Percentiles rank a stretch among this genome's conserved stretches.
Conservation (phyloP, 2,113 vertebrate genomes). For the Chloebia gouldiae region DNA sequence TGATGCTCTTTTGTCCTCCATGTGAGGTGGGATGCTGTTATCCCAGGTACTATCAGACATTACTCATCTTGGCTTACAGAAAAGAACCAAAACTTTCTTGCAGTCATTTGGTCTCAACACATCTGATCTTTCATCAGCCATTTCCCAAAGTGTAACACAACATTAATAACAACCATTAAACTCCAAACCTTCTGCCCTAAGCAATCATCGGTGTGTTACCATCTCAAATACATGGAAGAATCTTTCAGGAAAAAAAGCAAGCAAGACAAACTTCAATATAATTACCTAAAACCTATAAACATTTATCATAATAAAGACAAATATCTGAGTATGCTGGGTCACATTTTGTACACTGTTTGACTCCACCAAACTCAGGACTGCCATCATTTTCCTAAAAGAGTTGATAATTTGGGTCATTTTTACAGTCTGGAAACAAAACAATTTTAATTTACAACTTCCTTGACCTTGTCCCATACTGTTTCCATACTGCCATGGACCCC, state of each 20-base stretch:
- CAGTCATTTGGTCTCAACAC: background rate
- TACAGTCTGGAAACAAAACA: background rate
- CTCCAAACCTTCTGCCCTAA: background rate
- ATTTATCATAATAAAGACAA: background rate
- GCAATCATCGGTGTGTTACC: background rate
- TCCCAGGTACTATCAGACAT: background rate
- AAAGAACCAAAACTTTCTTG: background rate
- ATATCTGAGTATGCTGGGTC: background rate
- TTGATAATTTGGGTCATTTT: background rate
- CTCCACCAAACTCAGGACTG: background rate
- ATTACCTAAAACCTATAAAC: background rate
- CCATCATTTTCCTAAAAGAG: background rate
- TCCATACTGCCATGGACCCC: background rate
- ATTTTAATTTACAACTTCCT: background rate
- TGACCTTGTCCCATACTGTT: background rate
- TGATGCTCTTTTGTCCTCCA: background rate
- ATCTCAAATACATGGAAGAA: background rate
- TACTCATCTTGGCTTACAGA: background rate
- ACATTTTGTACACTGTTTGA: background rate
- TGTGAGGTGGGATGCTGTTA: background rate
- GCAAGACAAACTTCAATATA: background rate
- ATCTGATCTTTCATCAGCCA: background rate
- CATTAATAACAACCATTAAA: background rate
- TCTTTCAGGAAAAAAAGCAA: background rate
- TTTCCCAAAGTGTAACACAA: background rate